Percentiles rank a stretch among this genome's conserved stretches.
These are phyloP conservation scores for Petrocephalus schoutedeni DNA, from an alignment of 2,797 vertebrate genomes.

Conservation along the genomic window DNA sequence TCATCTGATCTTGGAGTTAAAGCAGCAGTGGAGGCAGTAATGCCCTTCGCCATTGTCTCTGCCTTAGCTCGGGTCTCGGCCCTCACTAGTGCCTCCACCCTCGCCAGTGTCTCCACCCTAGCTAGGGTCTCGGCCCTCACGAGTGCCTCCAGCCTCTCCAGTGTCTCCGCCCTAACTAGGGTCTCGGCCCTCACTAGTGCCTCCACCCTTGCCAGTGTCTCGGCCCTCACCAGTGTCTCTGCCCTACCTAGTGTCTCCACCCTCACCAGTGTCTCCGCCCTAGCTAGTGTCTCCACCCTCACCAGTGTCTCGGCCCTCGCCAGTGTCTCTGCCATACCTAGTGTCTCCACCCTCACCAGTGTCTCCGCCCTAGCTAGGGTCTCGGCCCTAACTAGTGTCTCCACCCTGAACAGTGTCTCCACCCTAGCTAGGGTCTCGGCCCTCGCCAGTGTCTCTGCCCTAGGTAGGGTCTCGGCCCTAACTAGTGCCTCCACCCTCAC, in stretches of 20 bases:
- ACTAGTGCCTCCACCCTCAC: background rate
- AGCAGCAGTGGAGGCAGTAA: background rate
- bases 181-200: background rate
- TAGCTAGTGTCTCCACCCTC: too few species aligned
- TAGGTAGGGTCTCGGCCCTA: background rate
- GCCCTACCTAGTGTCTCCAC: too few species aligned
- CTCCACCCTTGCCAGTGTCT: background rate
- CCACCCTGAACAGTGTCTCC: background rate
- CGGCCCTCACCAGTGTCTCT: too few species aligned
- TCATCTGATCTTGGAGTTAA: constrained; percentile 36
- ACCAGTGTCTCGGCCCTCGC: background rate
- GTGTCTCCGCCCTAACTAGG: background rate
- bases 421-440: too few species aligned
- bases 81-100: background rate
- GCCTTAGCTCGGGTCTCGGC: background rate
- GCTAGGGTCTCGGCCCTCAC: too few species aligned
- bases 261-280: background rate
- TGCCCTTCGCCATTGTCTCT: background rate
- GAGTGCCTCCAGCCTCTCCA: background rate
- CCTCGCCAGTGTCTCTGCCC: background rate
- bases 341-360: background rate
- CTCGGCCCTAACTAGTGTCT: background rate
- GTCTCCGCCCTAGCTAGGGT: too few species aligned
- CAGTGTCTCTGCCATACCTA: background rate
- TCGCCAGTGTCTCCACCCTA: background rate